These are phyloP conservation scores for Agriopis marginaria DNA, from an alignment of 2,888 invertebrate genomes.

Conservation along the genomic window DNA sequence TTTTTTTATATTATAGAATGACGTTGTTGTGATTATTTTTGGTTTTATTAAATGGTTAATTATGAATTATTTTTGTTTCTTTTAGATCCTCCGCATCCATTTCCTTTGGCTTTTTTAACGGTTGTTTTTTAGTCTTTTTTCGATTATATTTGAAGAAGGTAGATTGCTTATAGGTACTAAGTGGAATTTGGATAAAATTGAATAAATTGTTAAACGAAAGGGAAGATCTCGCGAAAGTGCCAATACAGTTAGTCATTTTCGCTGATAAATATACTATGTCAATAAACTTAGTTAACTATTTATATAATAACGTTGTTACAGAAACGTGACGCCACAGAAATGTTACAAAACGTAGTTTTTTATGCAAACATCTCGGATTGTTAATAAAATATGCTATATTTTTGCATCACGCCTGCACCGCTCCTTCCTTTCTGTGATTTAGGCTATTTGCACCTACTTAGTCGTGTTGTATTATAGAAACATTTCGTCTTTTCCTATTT, in stretches of 20 bases:
- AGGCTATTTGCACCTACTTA: slow-evolving; percentile 74
- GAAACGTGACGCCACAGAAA: slow-evolving; percentile 36
- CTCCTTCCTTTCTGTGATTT: slow-evolving; percentile 83
- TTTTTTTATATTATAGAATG: slow-evolving; percentile 58
- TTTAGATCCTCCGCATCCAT: slow-evolving; percentile 56
- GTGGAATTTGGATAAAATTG: not conserved
- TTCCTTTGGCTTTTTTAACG: slow-evolving; percentile 28
- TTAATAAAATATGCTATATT: slow-evolving; percentile 65
- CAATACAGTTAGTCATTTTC: slow-evolving; percentile 66
- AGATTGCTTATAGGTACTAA: not conserved
- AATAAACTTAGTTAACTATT: slow-evolving; percentile 52
- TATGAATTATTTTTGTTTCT: slow-evolving; percentile 63
- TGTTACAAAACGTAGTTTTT: slow-evolving; percentile 61
- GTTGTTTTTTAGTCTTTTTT: not conserved
- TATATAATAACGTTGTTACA: slow-evolving; percentile 37
- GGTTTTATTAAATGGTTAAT: slow-evolving; percentile 80
- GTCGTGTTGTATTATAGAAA: slow-evolving; percentile 49
- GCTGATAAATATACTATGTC: slow-evolving; percentile 69
- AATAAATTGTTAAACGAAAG: slow-evolving; percentile 35
- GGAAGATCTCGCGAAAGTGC: slow-evolving; percentile 63
- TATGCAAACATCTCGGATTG: slow-evolving; percentile 60
- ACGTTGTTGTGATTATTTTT: slow-evolving; percentile 70
- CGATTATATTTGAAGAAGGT: not conserved
- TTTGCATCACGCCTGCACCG: slow-evolving; percentile 80
- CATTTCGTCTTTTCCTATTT: slow-evolving; percentile 69